phyloP scores from a whole-genome alignment of 2,888 invertebrate species.

The Mellilla xanthometata region DNA sequence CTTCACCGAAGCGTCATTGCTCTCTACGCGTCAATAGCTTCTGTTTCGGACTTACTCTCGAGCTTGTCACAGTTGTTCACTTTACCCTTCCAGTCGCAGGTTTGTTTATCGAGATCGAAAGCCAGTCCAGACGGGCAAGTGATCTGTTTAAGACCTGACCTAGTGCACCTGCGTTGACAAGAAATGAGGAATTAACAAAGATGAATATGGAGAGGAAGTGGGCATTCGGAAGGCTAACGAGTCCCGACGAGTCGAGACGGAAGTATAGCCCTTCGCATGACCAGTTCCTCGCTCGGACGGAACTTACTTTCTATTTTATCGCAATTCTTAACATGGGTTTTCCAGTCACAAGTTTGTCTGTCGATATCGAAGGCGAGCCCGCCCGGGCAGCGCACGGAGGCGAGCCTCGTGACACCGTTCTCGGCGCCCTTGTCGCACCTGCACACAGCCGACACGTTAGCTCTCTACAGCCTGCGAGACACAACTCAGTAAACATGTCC shows the following conservation, averaged over 20 bases:
- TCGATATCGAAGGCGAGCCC: conserved; percentile 97
- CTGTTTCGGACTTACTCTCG: conserved; percentile 93
- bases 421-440: conserved; percentile 96
- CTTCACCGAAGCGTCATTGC: conserved; percentile 79
- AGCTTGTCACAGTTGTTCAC: conserved; percentile 97
- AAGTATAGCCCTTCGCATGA: conserved; percentile 70
- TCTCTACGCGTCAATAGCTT: conserved; percentile 76
- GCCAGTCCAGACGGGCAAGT: conserved; percentile 98
- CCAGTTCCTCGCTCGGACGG: conserved; percentile 65
- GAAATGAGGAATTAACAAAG: conserved; percentile 76
- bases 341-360: conserved; percentile 98
- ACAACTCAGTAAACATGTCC: no score
- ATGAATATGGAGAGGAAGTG: conserved; percentile 63
- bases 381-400: conserved; percentile 93
- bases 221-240: conserved; percentile 67
- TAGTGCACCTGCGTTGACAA: conserved; percentile 92
- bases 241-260: conserved; percentile 41
- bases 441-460: conserved; percentile 76
- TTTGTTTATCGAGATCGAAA: conserved; percentile 99
- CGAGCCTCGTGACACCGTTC: conserved; percentile 93
- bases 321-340: conserved; percentile 97
- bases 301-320: conserved; percentile 96
- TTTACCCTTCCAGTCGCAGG: conserved; percentile 99
- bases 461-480: no score
- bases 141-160: conserved; percentile 97